phyloP scores from a whole-genome alignment of 2,113 vertebrate genomes.

The Mirounga angustirostris region DNA sequence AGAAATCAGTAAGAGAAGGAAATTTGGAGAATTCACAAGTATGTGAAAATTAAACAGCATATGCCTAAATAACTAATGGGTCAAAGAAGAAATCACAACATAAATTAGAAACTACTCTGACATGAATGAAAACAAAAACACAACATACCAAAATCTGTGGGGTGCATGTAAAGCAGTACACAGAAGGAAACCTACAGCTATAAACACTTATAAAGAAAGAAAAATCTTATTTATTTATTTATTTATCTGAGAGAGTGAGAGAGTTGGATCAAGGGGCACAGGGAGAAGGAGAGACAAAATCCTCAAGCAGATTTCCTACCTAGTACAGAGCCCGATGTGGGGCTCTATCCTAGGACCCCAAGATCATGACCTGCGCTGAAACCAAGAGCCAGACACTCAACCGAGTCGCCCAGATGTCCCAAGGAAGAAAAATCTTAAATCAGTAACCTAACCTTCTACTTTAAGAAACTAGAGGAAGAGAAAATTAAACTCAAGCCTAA shows the following conservation, averaged over 20 bases:
- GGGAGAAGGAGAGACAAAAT: not conserved
- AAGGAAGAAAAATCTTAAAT: not conserved
- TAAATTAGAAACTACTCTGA: slow-evolving; percentile 1
- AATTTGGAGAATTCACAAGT: not conserved
- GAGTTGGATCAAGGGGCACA: not conserved
- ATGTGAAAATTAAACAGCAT: not conserved
- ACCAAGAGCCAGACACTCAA: not conserved
- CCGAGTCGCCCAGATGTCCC: not conserved
- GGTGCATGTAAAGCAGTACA: not conserved
- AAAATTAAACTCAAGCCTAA: not conserved
- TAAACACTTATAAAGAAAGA: not conserved
- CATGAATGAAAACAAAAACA: not conserved
- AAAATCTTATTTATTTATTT: not conserved
- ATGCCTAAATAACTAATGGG: not conserved
- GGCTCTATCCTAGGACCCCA: not conserved
- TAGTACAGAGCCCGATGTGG: not conserved
- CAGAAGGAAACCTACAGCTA: not conserved
- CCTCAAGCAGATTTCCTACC: not conserved
- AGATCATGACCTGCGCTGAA: not conserved
- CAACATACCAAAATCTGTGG: not conserved
- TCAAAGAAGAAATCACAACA: slow-evolving; percentile 48
- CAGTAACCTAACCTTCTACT: not conserved
- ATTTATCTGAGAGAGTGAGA: not conserved
- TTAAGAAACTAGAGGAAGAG: not conserved
- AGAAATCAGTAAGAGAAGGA: not conserved